Evolutionary conservation across 2,888 invertebrate species (phyloP).

Genomic region (Melieria picta): DNA sequence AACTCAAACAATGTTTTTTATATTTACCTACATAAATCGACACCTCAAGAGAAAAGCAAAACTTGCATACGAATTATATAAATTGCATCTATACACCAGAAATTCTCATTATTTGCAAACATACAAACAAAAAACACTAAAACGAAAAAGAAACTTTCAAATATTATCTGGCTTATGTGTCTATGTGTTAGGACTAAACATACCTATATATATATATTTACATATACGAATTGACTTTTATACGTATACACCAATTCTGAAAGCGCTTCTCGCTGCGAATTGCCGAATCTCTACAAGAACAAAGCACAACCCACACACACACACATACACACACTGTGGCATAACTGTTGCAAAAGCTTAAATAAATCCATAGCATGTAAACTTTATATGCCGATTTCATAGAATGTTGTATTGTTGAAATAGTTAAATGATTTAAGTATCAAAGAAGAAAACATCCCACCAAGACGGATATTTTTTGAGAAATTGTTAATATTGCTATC

Average conservation of each 20-base stretch:
- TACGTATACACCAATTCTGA: no score
- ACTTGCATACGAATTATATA: not conserved
- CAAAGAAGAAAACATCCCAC: no score
- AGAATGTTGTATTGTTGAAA: not conserved
- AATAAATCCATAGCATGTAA: not conserved
- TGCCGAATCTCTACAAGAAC: no score
- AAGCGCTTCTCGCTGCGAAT: no score
- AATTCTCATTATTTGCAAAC: not conserved
- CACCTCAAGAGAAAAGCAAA: not conserved
- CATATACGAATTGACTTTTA: no score
- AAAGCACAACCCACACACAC: not conserved
- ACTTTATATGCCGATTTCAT: not conserved
- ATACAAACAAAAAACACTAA: constrained; percentile 1
- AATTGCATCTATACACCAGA: not conserved
- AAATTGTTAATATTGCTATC: not conserved
- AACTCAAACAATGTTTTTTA: not conserved
- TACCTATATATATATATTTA: not conserved
- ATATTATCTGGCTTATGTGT: not conserved
- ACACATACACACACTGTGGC: not conserved
- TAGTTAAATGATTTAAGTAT: no score
- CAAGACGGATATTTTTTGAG: not conserved
- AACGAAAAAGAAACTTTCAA: not conserved
- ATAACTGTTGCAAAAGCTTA: not conserved
- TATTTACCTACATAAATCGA: not conserved
- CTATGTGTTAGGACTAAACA: not conserved